A percentile compares a stretch with the other conserved stretches of the same genome.
Conservation (phyloP, 2,113 vertebrate genomes). For the Archilochus colubris region DNA sequence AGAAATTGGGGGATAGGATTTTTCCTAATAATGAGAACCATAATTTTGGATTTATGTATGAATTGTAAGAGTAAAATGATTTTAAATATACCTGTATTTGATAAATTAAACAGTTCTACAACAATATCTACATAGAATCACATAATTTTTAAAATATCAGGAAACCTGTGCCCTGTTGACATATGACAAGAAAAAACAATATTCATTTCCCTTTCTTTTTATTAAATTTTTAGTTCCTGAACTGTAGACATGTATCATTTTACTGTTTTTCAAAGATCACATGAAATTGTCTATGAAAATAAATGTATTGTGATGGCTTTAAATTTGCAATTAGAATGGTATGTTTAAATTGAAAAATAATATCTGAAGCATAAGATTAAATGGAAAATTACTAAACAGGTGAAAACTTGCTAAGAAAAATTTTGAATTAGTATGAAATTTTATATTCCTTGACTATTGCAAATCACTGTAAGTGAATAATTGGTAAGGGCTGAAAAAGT, state of each 20-base stretch:
- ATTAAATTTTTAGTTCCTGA: conserved; percentile 75
- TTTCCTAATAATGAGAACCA: neutral
- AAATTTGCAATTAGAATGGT: conserved; percentile 27
- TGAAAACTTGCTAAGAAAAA: neutral
- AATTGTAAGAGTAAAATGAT: neutral
- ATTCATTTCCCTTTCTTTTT: conserved; percentile 70
- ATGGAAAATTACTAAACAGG: conserved; percentile 15
- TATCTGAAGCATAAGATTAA: conserved; percentile 4
- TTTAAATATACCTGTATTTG: conserved; percentile 47
- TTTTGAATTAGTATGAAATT: conserved; percentile 28
- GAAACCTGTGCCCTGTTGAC: conserved; percentile 57
- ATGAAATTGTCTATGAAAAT: conserved; percentile 23
- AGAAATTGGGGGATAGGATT: neutral
- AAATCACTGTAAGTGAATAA: neutral
- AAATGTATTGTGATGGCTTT: neutral
- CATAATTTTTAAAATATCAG: conserved; percentile 43
- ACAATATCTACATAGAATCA: conserved; percentile 19
- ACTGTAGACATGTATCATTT: conserved; percentile 42
- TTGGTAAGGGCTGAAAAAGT: neutral
- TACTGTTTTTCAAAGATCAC: conserved; percentile 70
- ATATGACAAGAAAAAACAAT: conserved; percentile 64
- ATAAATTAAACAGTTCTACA: conserved; percentile 60
- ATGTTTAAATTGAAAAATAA: conserved; percentile 51
- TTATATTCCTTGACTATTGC: neutral
- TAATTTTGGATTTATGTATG: neutral